Evolutionary conservation across 2,888 invertebrate genomes (phyloP).

Genomic region (Taphrorychus bicolor): DNA sequence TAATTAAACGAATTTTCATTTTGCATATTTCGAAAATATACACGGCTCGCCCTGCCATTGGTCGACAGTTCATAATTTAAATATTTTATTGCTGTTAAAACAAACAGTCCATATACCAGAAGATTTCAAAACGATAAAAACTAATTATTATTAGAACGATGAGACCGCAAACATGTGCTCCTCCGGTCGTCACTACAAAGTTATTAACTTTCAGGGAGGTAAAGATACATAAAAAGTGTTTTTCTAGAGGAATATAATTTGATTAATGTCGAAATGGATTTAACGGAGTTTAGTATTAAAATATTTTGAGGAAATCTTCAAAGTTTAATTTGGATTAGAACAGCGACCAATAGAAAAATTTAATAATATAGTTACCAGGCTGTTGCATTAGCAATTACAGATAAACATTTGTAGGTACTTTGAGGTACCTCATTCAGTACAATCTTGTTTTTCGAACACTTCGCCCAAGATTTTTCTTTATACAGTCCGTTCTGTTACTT

Average conservation of each 20-base stretch:
- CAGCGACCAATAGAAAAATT: too few species aligned
- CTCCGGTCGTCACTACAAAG: slow-evolving; percentile 28
- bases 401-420: too few species aligned
- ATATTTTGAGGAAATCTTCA: too few species aligned
- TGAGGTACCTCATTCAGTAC: too few species aligned
- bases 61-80: slow-evolving; percentile 41
- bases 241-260: not conserved
- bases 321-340: too few species aligned
- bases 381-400: too few species aligned
- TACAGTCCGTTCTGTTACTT: too few species aligned
- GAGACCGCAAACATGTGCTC: slow-evolving; percentile 40
- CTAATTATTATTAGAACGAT: slow-evolving; percentile 42
- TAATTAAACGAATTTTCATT: slow-evolving; percentile 39
- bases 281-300: too few species aligned
- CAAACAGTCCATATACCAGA: slow-evolving; percentile 43
- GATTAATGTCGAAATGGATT: too few species aligned
- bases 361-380: too few species aligned
- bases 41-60: slow-evolving; percentile 28
- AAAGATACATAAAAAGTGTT: slow-evolving; percentile 26
- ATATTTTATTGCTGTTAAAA: slow-evolving; percentile 47
- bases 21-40: slow-evolving; percentile 40
- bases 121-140: slow-evolving; percentile 42
- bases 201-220: slow-evolving; percentile 35
- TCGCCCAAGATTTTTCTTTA: too few species aligned
- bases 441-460: too few species aligned